phyloP scores from a whole-genome alignment of 2,797 vertebrate species.

The Todus mexicanus region DNA sequence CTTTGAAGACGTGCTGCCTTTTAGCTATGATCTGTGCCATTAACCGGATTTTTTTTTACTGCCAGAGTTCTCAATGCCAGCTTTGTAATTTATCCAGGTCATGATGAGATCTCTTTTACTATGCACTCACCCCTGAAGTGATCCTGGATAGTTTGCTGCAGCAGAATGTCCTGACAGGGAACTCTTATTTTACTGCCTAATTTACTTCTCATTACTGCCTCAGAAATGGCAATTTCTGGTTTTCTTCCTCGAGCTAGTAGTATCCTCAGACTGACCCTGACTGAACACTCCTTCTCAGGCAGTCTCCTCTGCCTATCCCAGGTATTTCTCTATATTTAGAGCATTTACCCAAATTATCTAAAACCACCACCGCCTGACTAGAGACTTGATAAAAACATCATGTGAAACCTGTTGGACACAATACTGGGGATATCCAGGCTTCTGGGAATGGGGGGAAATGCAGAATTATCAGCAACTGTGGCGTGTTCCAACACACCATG shows the following conservation, averaged over 20 bases:
- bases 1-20: neutral
- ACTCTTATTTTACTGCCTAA: neutral
- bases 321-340: neutral
- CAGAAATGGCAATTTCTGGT: neutral
- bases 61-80: neutral
- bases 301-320: neutral
- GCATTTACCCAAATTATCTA: neutral
- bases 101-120: neutral
- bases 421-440: neutral
- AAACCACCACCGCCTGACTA: neutral
- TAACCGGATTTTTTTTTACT: neutral
- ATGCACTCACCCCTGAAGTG: neutral
- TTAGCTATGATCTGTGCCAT: neutral
- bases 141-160: neutral
- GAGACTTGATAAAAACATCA: neutral
- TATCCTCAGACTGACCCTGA: neutral
- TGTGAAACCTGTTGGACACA: neutral
- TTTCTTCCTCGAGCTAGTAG: neutral
- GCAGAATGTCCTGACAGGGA: neutral
- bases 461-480: neutral
- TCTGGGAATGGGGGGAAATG: neutral
- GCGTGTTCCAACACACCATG: neutral
- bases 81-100: neutral
- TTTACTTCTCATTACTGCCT: neutral
- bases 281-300: neutral